Percentiles rank a stretch among this genome's conserved stretches.
Conservation (phyloP, 2,888 invertebrate species). For the Heteromyza rotundicornis region DNA sequence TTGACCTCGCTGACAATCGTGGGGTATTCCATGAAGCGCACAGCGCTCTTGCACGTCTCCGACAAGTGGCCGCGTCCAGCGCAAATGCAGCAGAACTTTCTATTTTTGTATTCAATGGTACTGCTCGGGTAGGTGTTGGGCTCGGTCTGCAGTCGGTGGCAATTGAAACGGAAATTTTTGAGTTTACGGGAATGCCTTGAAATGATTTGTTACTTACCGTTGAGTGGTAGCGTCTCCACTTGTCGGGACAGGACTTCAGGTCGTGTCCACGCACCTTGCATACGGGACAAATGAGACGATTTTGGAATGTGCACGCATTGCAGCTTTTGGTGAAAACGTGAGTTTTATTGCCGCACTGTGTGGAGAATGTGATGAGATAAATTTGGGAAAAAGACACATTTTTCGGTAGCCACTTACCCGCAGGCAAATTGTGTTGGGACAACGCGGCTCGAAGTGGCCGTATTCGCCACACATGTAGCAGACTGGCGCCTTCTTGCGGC, state of each 20-base stretch:
- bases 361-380: too few species aligned
- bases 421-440: slow-evolving; percentile 74
- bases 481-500: slow-evolving; percentile 65
- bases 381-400: too few species aligned
- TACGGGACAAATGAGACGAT: slow-evolving; percentile 64
- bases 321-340: slow-evolving; percentile 68
- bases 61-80: slow-evolving; percentile 65
- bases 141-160: slow-evolving; percentile 65
- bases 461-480: slow-evolving; percentile 74
- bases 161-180: too few species aligned
- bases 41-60: slow-evolving; percentile 53
- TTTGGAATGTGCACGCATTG: slow-evolving; percentile 66
- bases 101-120: slow-evolving; percentile 46
- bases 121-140: slow-evolving; percentile 57
- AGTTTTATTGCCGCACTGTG: slow-evolving; percentile 74
- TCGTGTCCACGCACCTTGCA: slow-evolving; percentile 72
- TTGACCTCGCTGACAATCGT: slow-evolving; percentile 41
- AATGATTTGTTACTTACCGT: slow-evolving; percentile 69
- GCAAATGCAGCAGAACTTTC: slow-evolving; percentile 67
- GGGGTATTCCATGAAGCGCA: slow-evolving; percentile 54
- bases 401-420: slow-evolving; percentile 71
- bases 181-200: too few species aligned
- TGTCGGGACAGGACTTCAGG: slow-evolving; percentile 71
- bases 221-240: slow-evolving; percentile 78
- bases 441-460: slow-evolving; percentile 72